Evolutionary conservation across 1,140 invertebrate genomes (phyloP).

Genomic region (Bombus polaris): DNA sequence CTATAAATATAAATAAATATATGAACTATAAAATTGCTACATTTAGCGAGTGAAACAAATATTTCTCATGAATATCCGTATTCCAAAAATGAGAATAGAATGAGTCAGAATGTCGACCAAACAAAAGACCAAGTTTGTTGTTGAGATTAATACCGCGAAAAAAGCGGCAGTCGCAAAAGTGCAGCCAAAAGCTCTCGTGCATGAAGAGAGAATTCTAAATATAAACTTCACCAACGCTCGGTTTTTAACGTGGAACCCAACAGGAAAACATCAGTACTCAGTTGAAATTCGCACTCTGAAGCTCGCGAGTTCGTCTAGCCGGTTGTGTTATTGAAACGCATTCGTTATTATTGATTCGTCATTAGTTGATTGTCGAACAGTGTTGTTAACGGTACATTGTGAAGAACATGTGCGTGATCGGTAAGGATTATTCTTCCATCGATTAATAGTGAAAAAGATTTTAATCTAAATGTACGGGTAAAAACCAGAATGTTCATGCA

Average conservation of each 20-base stretch:
- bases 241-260: not conserved
- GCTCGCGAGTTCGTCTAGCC: not conserved
- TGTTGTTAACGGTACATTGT: not conserved
- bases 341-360: constrained; percentile 13
- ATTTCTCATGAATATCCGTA: not conserved
- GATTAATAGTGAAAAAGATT: not conserved
- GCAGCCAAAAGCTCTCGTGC: constrained; percentile 38
- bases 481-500: fast-evolving
- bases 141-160: not conserved
- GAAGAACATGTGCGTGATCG: constrained; percentile 38
- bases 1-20: not conserved
- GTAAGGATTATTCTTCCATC: constrained; percentile 32
- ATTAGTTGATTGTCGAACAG: not conserved
- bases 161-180: not conserved
- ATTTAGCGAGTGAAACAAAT: too few relatives aligned
- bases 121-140: too few relatives aligned
- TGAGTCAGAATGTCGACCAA: too few relatives aligned
- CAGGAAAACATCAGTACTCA: constrained; percentile 27
- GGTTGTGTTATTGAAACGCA: not conserved
- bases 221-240: constrained; percentile 37
- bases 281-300: constrained; percentile 1
- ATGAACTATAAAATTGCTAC: too few relatives aligned
- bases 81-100: too few relatives aligned
- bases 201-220: constrained; percentile 51
- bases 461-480: too few relatives aligned